Evolutionary conservation across 2,113 vertebrate genomes (phyloP).

Genomic region (Craseonycteris thonglongyai): DNA sequence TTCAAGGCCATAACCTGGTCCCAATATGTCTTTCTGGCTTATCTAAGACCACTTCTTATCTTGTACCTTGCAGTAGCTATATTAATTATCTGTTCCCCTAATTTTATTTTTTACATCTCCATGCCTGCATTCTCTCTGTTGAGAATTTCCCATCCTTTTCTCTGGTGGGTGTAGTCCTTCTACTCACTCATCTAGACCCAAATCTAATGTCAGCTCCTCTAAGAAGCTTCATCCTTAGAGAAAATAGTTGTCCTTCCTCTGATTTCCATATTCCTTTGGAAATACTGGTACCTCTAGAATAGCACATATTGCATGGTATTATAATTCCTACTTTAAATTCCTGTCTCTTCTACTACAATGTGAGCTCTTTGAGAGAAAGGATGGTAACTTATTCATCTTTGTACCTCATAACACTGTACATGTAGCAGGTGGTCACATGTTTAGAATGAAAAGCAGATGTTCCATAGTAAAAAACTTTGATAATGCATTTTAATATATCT

Average conservation of each 20-base stretch:
- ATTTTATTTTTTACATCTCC: background rate
- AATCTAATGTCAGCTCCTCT: background rate
- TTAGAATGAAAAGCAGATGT: background rate
- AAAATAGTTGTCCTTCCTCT: background rate
- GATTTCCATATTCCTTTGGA: background rate
- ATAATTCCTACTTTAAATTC: background rate
- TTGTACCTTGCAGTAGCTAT: background rate
- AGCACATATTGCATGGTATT: background rate
- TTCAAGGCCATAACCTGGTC: background rate
- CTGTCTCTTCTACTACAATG: background rate
- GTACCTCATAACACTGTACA: background rate
- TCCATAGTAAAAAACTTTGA: background rate
- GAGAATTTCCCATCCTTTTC: background rate
- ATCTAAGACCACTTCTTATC: background rate
- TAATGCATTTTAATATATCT: slow-evolving; percentile 5
- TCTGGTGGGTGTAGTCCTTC: background rate
- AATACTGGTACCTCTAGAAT: background rate
- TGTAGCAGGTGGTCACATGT: background rate
- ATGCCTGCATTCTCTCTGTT: background rate
- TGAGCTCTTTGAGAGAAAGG: background rate
- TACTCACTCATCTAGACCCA: background rate
- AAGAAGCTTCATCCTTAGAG: background rate
- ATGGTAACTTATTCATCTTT: background rate
- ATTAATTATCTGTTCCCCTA: background rate
- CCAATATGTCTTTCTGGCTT: background rate